Percentiles rank a stretch among this genome's conserved stretches.
Evolutionary conservation across 2,888 invertebrate species (phyloP).

Genomic region (Nephrocerus scutellatus): DNA sequence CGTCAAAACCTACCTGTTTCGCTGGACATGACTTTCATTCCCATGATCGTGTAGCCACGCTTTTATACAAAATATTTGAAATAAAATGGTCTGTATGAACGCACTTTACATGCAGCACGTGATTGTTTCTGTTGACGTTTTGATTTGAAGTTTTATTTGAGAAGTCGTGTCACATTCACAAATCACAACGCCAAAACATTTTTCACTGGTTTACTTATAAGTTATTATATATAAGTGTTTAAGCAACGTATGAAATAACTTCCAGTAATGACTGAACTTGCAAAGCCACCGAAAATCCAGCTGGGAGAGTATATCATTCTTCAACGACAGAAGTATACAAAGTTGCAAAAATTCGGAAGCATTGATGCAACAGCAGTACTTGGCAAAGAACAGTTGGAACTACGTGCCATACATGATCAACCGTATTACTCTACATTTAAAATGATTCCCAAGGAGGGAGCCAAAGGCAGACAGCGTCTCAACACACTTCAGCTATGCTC

Average conservation of each 20-base stretch:
- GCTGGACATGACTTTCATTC: too few relatives aligned
- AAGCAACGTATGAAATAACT: constrained; percentile 6
- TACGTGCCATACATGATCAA: constrained; percentile 60
- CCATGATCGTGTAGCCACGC: too few relatives aligned
- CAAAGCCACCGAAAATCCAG: constrained; percentile 48
- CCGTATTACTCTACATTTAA: constrained; percentile 70
- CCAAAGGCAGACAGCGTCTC: constrained; percentile 50
- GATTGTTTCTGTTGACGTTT: too few relatives aligned
- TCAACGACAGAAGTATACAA: constrained; percentile 70
- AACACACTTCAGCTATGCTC: constrained; percentile 52
- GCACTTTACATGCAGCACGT: too few relatives aligned
- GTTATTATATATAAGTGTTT: too few relatives aligned
- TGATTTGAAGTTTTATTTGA: too few relatives aligned
- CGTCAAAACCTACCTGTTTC: too few relatives aligned
- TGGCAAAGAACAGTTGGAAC: constrained; percentile 64
- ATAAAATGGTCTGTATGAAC: too few relatives aligned
- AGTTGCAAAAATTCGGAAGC: constrained; percentile 66
- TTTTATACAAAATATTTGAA: too few relatives aligned
- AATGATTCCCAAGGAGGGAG: constrained; percentile 56
- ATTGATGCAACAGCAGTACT: constrained; percentile 57
- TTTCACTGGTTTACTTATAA: too few relatives aligned
- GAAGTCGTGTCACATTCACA: too few relatives aligned
- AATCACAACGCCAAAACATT: too few relatives aligned
- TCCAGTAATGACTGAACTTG: constrained; percentile 6
- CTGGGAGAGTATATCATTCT: constrained; percentile 68